Base-by-base conservation (phyloP, 2,888 invertebrate species). In the Epirrhoe tristata region DNA sequence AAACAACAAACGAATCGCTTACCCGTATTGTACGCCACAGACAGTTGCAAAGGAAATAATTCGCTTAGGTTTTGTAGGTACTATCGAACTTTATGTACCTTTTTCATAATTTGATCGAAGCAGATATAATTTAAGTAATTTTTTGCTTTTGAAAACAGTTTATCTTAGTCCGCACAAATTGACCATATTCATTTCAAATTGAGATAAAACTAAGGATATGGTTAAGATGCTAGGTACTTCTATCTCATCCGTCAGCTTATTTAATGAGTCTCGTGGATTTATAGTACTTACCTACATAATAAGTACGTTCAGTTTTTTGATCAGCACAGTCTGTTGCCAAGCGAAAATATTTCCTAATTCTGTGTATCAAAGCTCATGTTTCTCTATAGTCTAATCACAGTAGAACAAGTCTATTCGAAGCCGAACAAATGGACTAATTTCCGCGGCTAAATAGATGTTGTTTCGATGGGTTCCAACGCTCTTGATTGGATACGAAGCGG, bases 371-470 rank as follows among this genome's bases (percentile, higher is more conserved):
- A 53, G 56, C 31, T 36, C 14, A 61, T 16, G 57, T 61, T 52
- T 8, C 17, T 17, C 12, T 24, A 14, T 17, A 12, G 46, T 6
- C 0, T 1, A 14, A n/a, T 55, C 3, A 24, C 8, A 58, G 48
- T 58, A 34, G 34, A 7, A 24, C 31, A 17, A 31, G 50, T 8
- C 12, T 10, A 31, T 50, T n/a, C 32, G 39, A n/a, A 56, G 55
- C 60, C n/a, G 57, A 65, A 68, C 72, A 72, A 70, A 69, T 70
- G 70, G 66, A 64, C 72, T 71, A 68, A 69, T 72, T 71, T 69
- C 66, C 62, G 54, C 62, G 55, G 51, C 65, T 70, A 67, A 73
- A 71, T 69, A 67, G 67, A 58, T 60, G 68, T 68, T 70, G 71
- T 70, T 69, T 58, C 65, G 60, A 14, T 51, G 65, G 17, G 56